Evolutionary conservation across 2,888 invertebrate species (phyloP).

Genomic region (Drosophila eohydei): DNA sequence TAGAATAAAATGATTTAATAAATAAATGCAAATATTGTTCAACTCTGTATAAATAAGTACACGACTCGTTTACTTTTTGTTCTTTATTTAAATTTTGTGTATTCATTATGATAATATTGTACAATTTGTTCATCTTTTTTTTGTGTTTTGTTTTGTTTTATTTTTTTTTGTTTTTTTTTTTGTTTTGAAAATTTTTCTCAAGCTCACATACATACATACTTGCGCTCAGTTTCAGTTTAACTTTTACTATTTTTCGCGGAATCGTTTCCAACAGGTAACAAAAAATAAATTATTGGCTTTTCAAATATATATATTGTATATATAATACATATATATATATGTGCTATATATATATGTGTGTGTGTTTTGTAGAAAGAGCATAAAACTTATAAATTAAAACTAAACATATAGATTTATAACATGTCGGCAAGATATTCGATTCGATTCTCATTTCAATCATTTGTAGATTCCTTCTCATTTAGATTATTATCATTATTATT

Average conservation of each 20-base stretch:
- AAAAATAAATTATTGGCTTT: constrained; percentile 81
- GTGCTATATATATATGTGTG: constrained; percentile 32
- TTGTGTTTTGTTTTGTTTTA: constrained; percentile 32
- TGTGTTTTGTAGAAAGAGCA: constrained; percentile 67
- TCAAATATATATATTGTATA: constrained; percentile 39
- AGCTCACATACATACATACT: constrained; percentile 51
- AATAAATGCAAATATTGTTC: constrained; percentile 4
- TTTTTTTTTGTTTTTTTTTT: constrained; percentile 26
- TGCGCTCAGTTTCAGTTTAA: constrained; percentile 60
- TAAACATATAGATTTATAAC: constrained; percentile 76
- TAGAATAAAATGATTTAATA: constrained; percentile 2
- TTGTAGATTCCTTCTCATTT: constrained; percentile 39
- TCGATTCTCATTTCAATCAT: constrained; percentile 41
- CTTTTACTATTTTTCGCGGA: constrained; percentile 79
- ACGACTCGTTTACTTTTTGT: constrained; percentile 62
- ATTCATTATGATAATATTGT: constrained; percentile 78
- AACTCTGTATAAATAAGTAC: constrained; percentile 1
- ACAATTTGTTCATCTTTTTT: constrained; percentile 65
- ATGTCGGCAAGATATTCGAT: constrained; percentile 80
- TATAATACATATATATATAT: constrained; percentile 31
- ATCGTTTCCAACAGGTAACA: constrained; percentile 79
- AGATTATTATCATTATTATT: constrained; percentile 24
- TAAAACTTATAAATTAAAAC: constrained; percentile 70
- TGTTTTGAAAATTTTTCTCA: constrained; percentile 67
- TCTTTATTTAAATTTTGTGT: constrained; percentile 80